phyloP scores from a whole-genome alignment of 2,888 invertebrate genomes.

The Drosophila planitibia region DNA sequence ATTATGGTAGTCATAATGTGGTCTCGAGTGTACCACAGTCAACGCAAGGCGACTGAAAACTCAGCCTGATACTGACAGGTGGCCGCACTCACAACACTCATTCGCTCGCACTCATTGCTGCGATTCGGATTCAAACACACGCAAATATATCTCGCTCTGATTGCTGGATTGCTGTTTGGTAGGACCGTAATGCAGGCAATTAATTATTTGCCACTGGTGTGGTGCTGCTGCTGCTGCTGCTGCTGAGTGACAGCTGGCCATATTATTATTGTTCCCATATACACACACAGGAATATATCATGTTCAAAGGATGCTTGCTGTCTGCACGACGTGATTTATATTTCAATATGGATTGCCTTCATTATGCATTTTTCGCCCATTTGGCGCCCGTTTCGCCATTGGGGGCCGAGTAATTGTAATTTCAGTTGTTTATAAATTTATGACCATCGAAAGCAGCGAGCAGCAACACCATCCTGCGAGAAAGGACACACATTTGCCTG shows the following conservation, averaged over 20 bases:
- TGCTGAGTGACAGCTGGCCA: constrained; percentile 72
- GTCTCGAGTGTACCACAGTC: constrained; percentile 1
- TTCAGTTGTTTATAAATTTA: constrained; percentile 79
- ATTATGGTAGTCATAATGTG: constrained; percentile 67
- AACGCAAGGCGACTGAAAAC: constrained; percentile 23
- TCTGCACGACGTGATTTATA: constrained; percentile 66
- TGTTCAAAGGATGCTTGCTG: constrained; percentile 19
- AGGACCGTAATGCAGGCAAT: constrained; percentile 70
- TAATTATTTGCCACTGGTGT: constrained; percentile 71
- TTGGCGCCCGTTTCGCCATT: constrained; percentile 17
- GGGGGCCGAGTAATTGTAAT: constrained; percentile 73
- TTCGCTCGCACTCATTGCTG: not conserved
- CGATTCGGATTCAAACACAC: not conserved
- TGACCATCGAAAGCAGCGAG: constrained; percentile 68
- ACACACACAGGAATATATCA: not conserved
- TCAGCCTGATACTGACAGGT: constrained; percentile 52
- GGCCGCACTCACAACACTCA: constrained; percentile 49
- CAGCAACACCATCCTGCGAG: constrained; percentile 38
- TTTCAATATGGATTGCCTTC: constrained; percentile 77
- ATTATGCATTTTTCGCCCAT: constrained; percentile 76
- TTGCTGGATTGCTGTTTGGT: not conserved
- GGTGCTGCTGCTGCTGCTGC: constrained; percentile 52
- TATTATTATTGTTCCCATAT: constrained; percentile 64
- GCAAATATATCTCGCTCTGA: not conserved
- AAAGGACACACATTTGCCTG: constrained; percentile 11